Base-by-base conservation (phyloP, 2,113 vertebrate genomes). In the Electrona antarctica region DNA sequence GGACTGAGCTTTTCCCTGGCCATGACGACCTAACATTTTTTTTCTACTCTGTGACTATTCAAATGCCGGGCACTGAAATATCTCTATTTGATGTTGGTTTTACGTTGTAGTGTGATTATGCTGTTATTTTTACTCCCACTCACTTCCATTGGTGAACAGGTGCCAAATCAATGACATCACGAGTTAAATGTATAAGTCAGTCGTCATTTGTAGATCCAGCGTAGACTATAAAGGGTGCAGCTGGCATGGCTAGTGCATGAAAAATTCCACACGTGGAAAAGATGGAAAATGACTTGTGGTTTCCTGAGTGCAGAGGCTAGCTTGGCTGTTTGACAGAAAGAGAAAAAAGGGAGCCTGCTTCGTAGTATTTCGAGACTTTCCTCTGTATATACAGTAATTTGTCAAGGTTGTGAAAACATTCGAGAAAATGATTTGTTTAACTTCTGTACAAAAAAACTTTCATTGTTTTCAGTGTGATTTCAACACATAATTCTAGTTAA, bases 261-360 rank as follows among this genome's bases (percentile, higher is more conserved):
- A 90, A 91, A 79, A 91, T 91, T 93, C 91, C 89, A 91, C 92
- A 90, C 84, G 76, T 88, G 86, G 90, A 91, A 85, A 91, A 84
- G 89, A 9, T 90, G 89, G 90, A 93, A 90, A 91, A 91, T 81
- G 77, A 88, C 89, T 90, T 88, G 88, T 80, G 91, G 91, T 90
- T 93, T 93, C 90, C 88, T 89, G 88, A 89, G 82, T 67, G 77
- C 72, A 76, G 78, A 83, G 80, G 87, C 85, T 83, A 88, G 79
- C 82, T 88, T 51, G 84, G 76, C 81, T 80, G 80, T 82, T 87
- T 81, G 77, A 84, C 79, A 82, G 73, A 61, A 59, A 80, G 68
- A 7, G 28, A 59, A 46, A 68, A 41, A 60, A 49, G 60, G 60
- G 57, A 13, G 69, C 47, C 41, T 67, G 51, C 21, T 2, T 21